These are phyloP conservation scores for Cololabis saira DNA, from an alignment of 2,113 vertebrate genomes.

Conservation along the genomic window DNA sequence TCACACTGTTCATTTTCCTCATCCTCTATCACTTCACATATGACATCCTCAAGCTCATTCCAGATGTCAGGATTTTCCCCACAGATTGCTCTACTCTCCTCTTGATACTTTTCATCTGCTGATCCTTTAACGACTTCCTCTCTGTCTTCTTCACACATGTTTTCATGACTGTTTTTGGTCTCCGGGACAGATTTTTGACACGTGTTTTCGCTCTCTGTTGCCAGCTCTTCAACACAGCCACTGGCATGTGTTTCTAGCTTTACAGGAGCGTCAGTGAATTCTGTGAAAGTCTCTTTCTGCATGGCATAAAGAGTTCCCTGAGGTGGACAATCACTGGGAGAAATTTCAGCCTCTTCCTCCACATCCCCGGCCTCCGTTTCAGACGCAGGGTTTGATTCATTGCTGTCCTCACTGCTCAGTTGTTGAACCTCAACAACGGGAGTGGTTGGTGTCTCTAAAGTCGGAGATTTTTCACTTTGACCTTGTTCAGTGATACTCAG, in stretches of 20 bases:
- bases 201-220: neutral
- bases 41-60: conserved; percentile 48
- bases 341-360: conserved; percentile 10
- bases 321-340: conserved; percentile 4
- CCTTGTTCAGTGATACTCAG: neutral
- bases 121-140: neutral
- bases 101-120: neutral
- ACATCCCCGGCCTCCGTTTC: neutral
- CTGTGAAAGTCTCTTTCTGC: conserved; percentile 17
- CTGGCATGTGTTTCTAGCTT: neutral
- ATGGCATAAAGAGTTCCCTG: neutral
- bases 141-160: neutral
- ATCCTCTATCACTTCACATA: conserved; percentile 56
- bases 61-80: conserved; percentile 14
- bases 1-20: conserved; percentile 21
- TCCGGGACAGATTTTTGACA: conserved; percentile 2
- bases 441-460: conserved; percentile 6
- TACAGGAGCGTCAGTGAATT: conserved; percentile 9
- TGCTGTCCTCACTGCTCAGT: neutral
- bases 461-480: conserved; percentile 14
- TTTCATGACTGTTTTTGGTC: too few species aligned
- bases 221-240: neutral
- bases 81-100: neutral
- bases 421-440: neutral
- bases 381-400: neutral